Conservation (phyloP, 2,797 vertebrate species). For the Malurus splendens region DNA sequence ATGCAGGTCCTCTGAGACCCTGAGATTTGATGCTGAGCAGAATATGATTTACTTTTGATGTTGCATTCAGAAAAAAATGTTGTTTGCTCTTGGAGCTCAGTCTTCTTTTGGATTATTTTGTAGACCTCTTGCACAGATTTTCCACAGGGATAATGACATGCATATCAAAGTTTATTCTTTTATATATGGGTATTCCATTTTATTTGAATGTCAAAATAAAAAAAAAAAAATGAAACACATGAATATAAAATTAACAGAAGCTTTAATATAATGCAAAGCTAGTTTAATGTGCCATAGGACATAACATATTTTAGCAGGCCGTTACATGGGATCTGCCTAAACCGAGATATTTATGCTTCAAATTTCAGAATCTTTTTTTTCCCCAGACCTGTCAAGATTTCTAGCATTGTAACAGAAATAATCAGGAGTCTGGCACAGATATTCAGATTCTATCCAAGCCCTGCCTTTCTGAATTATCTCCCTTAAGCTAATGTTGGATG, state of each 20-base stretch:
- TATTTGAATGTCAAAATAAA: not conserved
- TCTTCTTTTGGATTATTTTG: not conserved
- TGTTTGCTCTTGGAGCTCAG: not conserved
- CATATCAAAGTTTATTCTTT: not conserved
- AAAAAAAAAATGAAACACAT: not conserved
- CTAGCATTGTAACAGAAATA: not conserved
- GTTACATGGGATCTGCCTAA: not conserved
- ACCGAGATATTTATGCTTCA: not conserved
- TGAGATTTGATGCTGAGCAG: not conserved
- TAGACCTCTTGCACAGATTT: not conserved
- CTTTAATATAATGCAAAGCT: not conserved
- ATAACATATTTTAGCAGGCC: rapidly evolving
- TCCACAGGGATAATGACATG: not conserved
- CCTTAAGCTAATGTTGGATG: not conserved
- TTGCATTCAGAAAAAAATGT: not conserved
- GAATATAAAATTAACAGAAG: not conserved
- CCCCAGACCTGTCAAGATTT: not conserved
- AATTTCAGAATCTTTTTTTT: not conserved
- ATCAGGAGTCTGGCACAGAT: not conserved
- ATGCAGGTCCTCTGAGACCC: not conserved
- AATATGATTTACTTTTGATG: not conserved
- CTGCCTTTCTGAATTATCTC: not conserved
- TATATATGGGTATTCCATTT: not conserved
- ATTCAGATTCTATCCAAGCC: not conserved
- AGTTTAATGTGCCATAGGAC: not conserved